phyloP scores from a whole-genome alignment of 2,888 invertebrate species.

The Drosophila koepferae region DNA sequence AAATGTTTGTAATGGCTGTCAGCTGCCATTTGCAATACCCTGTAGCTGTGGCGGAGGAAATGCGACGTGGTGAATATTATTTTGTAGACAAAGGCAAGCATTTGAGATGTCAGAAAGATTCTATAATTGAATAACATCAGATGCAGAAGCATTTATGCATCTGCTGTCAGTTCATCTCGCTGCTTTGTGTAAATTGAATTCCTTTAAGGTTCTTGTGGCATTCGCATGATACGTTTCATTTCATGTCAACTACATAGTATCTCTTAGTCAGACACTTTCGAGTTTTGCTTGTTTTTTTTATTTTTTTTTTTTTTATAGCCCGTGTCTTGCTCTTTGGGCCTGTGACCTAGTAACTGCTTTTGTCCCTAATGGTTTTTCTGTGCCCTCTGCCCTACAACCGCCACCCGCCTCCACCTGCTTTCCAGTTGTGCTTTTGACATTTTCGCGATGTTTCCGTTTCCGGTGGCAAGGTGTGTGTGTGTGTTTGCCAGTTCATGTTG shows the following conservation, averaged over 20 bases:
- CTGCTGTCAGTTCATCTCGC: too few species aligned
- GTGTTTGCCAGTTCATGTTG: conserved; percentile 32
- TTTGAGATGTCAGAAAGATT: background rate
- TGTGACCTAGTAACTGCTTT: conserved; percentile 68
- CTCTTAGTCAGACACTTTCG: background rate
- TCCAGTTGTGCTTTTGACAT: conserved; percentile 72
- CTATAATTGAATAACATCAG: background rate
- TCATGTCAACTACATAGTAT: background rate
- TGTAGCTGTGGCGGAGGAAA: background rate
- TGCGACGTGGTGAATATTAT: background rate
- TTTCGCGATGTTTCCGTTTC: conserved; percentile 74
- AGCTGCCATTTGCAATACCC: conserved; percentile 32
- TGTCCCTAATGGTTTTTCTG: conserved; percentile 65
- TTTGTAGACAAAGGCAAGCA: background rate
- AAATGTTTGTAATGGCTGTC: conserved; percentile 42
- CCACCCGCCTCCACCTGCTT: conserved; percentile 20
- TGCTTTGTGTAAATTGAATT: too few species aligned
- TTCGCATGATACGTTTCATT: too few species aligned
- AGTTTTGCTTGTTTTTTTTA: conserved; percentile 25
- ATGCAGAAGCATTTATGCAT: background rate
- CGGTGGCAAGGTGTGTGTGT: conserved; percentile 60
- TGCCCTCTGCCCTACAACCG: conserved; percentile 5
- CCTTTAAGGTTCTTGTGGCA: too few species aligned
- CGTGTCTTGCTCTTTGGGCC: conserved; percentile 38
- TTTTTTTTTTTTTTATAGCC: conserved; percentile 47